Conservation (phyloP, 2,797 vertebrate genomes). For the Psittacula echo region DNA sequence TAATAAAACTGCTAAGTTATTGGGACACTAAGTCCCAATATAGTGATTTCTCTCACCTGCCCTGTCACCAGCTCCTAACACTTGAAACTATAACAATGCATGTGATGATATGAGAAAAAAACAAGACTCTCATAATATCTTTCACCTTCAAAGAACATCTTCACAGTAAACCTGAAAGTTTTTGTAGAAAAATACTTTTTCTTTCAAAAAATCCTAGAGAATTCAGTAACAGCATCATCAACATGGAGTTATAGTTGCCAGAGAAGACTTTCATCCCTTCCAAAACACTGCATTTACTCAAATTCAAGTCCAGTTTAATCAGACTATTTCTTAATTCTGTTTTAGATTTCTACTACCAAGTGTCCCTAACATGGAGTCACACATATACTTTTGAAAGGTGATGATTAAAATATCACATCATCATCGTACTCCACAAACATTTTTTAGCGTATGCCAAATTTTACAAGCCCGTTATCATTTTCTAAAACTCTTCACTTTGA, state of each 20-base stretch:
- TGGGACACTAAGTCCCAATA: background rate
- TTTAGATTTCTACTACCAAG: background rate
- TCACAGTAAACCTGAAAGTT: background rate
- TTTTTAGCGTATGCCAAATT: background rate
- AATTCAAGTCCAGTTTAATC: background rate
- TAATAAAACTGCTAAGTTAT: background rate
- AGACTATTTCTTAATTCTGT: background rate
- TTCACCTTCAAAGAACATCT: background rate
- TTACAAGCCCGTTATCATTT: background rate
- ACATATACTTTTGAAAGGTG: background rate
- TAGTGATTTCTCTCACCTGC: background rate
- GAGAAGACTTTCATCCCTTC: background rate
- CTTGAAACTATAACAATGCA: background rate
- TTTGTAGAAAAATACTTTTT: background rate
- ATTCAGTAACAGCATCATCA: background rate
- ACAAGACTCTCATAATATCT: background rate
- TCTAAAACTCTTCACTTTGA: background rate
- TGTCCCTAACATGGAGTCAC: background rate
- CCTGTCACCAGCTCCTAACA: background rate
- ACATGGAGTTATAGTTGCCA: fast-evolving
- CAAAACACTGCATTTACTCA: background rate
- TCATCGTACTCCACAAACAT: background rate
- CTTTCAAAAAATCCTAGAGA: background rate
- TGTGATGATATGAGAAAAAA: background rate
- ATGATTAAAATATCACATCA: background rate